Conservation (phyloP, 2,797 vertebrate genomes). For the Ceryle rudis region DNA sequence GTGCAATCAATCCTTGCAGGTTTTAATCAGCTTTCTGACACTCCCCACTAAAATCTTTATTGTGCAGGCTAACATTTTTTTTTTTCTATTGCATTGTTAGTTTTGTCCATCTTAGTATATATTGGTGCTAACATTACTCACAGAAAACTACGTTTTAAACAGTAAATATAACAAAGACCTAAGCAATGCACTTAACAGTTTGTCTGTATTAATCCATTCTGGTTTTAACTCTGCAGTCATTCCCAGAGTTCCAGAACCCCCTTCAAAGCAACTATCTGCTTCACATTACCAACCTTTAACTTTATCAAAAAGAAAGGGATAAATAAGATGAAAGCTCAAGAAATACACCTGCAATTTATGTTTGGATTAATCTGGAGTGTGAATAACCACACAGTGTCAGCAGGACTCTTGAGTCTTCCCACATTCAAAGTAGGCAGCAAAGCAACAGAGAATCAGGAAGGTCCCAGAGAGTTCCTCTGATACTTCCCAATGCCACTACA, state of each 20-base stretch:
- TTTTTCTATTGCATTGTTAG: constrained; percentile 45
- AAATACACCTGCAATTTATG: neutral
- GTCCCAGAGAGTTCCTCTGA: neutral
- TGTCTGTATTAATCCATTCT: neutral
- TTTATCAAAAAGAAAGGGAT: neutral
- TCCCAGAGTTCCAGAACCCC: neutral
- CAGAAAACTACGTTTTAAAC: neutral
- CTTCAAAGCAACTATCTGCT: neutral
- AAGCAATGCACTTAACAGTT: neutral
- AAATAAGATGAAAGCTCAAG: neutral
- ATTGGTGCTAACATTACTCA: neutral
- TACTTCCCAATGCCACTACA: rapidly evolving
- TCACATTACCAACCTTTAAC: neutral
- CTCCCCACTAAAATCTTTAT: constrained; percentile 45
- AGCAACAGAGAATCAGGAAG: neutral
- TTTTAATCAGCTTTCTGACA: neutral
- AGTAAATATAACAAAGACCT: neutral
- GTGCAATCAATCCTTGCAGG: neutral
- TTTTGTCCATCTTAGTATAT: constrained; percentile 51
- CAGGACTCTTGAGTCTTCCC: neutral
- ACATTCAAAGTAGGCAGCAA: neutral
- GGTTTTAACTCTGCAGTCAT: neutral
- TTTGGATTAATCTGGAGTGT: neutral
- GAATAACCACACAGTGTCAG: neutral
- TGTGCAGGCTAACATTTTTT: constrained; percentile 39